Base-by-base conservation (phyloP, 2,797 vertebrate genomes). In the Macroramphosus scolopax region DNA sequence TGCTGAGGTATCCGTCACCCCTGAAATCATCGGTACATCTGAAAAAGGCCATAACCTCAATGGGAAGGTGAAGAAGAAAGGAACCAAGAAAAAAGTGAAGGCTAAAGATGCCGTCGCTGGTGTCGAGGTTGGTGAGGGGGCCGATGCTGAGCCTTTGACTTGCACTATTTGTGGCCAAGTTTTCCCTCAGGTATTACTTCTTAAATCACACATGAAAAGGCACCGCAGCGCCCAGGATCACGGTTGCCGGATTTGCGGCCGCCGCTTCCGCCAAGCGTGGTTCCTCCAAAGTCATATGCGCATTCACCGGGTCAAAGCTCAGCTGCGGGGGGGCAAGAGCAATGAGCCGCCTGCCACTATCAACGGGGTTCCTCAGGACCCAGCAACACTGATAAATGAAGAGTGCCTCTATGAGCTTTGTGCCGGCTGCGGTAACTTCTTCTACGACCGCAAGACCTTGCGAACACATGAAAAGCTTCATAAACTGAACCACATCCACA, bases 271-370 rank as follows among this genome's bases (percentile, higher is more conserved):
- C 51, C 95, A 99, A 72, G 92, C 94, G 1, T 98, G 97, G 96
- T 99, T 98, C 77, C 91, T 98, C 41, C 98, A 98, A 78, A 98
- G 95, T 76, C 97, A 99, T 63, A 98, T 99, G 97, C 97, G 96
- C 82, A 95, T 95, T 0, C 97, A 99, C 0, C 89, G 91, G 34
- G 90, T 85, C 75, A 96, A 91, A 89, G 91, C 88, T 61, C 91
- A 92, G 82, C 86, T 92, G 36, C 84, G 73, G 57, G 68, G 77
- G 0, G 42, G 52, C 31, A 85, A 81, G n/a, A 88, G 88, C 63
- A 79, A 81, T 8, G 92, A 94, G 25, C 83, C 77, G 8, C 84
- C 94, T 9, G 89, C 89, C 61, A 97, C 94, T 45, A 90, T 99
- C 78, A 98, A 98, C 24, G 89, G 93, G 0, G 92, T 95, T 67